Percentiles rank a stretch among this genome's conserved stretches.
Conservation (phyloP, 2,888 invertebrate species). For the Abrostola triplasia region DNA sequence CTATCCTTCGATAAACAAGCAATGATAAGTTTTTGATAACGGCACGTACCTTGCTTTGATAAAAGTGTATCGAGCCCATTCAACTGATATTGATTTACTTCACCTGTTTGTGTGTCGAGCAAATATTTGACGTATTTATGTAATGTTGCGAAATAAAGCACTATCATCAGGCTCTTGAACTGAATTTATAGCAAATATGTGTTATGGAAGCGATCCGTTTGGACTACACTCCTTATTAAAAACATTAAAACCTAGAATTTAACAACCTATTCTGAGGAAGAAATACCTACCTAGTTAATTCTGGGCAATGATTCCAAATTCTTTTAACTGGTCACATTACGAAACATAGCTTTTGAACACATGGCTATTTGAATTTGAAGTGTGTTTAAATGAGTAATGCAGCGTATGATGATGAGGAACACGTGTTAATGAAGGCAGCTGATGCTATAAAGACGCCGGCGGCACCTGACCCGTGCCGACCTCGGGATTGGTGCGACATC, state of each 20-base stretch:
- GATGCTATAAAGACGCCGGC: constrained; percentile 70
- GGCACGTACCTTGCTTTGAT: constrained; percentile 69
- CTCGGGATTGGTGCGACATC: constrained; percentile 66
- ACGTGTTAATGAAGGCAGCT: constrained; percentile 74
- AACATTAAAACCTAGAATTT: no score
- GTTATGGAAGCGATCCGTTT: no score
- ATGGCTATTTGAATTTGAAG: constrained; percentile 30
- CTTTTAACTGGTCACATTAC: no score
- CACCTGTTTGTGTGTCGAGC: constrained; percentile 70
- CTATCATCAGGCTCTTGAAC: constrained; percentile 41
- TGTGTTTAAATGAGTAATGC: constrained; percentile 70
- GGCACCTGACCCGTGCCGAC: constrained; percentile 67
- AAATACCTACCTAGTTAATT: no score
- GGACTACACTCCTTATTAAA: no score
- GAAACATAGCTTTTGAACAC: no score
- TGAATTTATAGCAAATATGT: constrained; percentile 25
- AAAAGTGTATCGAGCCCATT: constrained; percentile 68
- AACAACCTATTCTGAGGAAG: no score
- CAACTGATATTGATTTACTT: constrained; percentile 78
- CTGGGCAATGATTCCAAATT: no score
- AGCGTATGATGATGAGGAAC: constrained; percentile 53
- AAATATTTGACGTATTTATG: constrained; percentile 65
- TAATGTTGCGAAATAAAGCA: constrained; percentile 53
- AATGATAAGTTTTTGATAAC: constrained; percentile 80
- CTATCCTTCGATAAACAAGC: constrained; percentile 67